Conservation (phyloP, 2,888 invertebrate species). For the Tridacna crocea region DNA sequence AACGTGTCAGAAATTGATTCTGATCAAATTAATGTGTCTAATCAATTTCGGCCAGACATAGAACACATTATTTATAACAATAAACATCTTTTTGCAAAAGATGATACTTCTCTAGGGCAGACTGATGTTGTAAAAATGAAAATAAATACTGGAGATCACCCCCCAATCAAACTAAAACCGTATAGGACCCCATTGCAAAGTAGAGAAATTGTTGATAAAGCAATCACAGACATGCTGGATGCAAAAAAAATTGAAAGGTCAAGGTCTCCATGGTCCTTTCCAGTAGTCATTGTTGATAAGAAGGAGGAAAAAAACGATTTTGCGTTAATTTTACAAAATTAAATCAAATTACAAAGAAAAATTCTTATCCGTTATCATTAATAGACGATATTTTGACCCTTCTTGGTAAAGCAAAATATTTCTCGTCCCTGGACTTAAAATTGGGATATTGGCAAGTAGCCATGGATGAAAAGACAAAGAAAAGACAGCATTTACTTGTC, state of each 20-base stretch:
- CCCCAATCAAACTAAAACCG: constrained; percentile 13
- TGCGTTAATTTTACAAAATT: constrained; percentile 42
- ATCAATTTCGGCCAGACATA: neutral
- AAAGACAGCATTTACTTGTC: neutral
- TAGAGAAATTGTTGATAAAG: constrained; percentile 48
- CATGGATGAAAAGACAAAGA: neutral
- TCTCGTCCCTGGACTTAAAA: neutral
- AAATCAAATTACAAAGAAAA: no score
- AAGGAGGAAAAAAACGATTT: constrained; percentile 40
- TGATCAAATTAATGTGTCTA: neutral
- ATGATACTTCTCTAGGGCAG: constrained; percentile 15
- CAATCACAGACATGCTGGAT: constrained; percentile 57
- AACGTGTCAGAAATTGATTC: neutral
- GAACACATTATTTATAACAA: constrained; percentile 1
- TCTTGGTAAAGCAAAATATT: neutral
- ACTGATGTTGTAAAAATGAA: constrained; percentile 16
- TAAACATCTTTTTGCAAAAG: constrained; percentile 11
- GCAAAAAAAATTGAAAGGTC: constrained; percentile 47
- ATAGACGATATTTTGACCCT: neutral
- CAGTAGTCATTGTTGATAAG: constrained; percentile 43
- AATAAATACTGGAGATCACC: constrained; percentile 17
- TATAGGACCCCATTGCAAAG: constrained; percentile 40
- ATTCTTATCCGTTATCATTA: neutral
- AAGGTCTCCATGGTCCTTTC: constrained; percentile 49
- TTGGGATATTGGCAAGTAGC: no score